Evolutionary conservation across 2,888 invertebrate species (phyloP), one percentile per base, ranked within the genome.

Genomic region (Furcula furcula): DNA sequence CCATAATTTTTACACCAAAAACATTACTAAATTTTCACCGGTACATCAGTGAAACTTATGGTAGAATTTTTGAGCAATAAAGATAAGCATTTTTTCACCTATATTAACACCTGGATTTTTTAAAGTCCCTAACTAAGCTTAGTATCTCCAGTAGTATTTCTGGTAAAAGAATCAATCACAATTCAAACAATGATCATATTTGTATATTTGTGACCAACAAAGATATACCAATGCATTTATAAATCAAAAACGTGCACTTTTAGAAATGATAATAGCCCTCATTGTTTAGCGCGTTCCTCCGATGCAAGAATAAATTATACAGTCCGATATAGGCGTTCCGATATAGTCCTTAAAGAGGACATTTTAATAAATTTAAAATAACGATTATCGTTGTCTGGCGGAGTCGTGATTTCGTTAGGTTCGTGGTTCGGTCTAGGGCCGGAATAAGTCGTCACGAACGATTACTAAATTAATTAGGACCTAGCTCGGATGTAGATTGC

Each of bases 311-410:
- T 87, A 86, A 87, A 86, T 87, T 87, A 85, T 84, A 82, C 83
- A 85, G 81, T 82, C 84, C 79, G 85, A 87, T 87, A 80, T 76
- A 80, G 79, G 76, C 73, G 76, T 74, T 69, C 81, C 81, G 87
- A 86, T 86, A 86, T 78, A 83, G 86, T 81, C 85, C 85, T 85
- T 82, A 75, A 80, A 79, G 85, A 82, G 84, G 84, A 84, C 86
- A 87, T 87, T 87, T 87, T 88, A 88, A 88, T 88, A 87, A 87
- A 87, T 87, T 88, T 87, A 85, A 88, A 87, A 87, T 85, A 87
- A 87, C 83, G 85, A 87, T 88, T 84, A 88, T 87, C 87, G 85
- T 83, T 83, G 82, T 79, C 75, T 76, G 67, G 78, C 78, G 61
- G 78, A 84, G 87, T 88, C 88, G 88, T 88, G 88, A 86, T 88